These are phyloP conservation scores for Neuroterus valhalla DNA, from an alignment of 1,140 invertebrate species.

Conservation along the genomic window DNA sequence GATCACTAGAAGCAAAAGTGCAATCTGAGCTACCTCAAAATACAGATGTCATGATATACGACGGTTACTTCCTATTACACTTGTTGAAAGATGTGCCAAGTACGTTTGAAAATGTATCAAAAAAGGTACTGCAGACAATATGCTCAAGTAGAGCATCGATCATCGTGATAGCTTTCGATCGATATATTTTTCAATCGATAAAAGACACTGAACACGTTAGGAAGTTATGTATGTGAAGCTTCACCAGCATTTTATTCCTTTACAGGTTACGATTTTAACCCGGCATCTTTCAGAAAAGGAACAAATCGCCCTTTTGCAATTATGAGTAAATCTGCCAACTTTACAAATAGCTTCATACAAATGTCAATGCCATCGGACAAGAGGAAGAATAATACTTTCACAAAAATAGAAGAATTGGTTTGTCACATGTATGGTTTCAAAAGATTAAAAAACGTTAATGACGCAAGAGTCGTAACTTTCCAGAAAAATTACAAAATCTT, in stretches of 20 bases:
- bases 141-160: not conserved
- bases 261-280: conserved; percentile 68
- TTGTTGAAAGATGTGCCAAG: not conserved
- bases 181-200: not conserved
- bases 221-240: conserved; percentile 47
- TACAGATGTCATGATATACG: conserved; percentile 8
- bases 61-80: conserved; percentile 3
- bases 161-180: conserved; percentile 2
- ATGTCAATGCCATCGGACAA: not conserved
- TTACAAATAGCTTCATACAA: not conserved
- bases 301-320: conserved; percentile 54
- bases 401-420: conserved; percentile 37
- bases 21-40: not conserved
- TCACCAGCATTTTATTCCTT: conserved; percentile 66
- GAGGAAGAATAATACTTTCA: not conserved
- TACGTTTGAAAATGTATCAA: not conserved
- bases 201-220: conserved; percentile 44
- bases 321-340: conserved; percentile 41
- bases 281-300: conserved; percentile 59
- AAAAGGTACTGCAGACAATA: not conserved
- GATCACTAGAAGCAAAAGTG: not conserved
- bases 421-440: conserved; percentile 38
- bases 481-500: conserved; percentile 17
- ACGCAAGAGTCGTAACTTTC: conserved; percentile 33
- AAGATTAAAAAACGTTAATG: conserved; percentile 19